A percentile compares a stretch with the other conserved stretches of the same genome.
Evolutionary conservation across 2,888 invertebrate genomes (phyloP).

Genomic region (Melinopterus prodromus): DNA sequence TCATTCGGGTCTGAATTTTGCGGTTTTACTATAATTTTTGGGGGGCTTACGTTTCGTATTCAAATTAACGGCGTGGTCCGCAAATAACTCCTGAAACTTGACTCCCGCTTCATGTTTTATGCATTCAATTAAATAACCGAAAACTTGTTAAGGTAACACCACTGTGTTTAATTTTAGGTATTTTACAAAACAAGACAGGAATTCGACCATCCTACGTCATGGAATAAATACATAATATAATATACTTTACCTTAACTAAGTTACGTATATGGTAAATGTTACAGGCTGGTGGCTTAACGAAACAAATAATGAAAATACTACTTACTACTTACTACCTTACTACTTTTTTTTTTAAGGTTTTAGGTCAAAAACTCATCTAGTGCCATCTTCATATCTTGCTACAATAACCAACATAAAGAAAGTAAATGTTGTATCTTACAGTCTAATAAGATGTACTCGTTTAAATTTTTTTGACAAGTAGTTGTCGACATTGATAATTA

Average conservation of each 20-base stretch:
- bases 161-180: not conserved
- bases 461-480: too few species aligned
- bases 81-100: not conserved
- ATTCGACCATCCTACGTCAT: not conserved
- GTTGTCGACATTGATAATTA: too few species aligned
- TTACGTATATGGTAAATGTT: too few species aligned
- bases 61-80: not conserved
- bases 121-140: not conserved
- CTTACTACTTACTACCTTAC: too few species aligned
- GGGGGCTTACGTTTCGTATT: not conserved
- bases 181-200: not conserved
- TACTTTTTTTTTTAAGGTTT: too few species aligned
- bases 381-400: too few species aligned
- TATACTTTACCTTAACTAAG: not conserved
- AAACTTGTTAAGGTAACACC: conserved; percentile 4
- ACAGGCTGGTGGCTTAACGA: too few species aligned
- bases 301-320: too few species aligned
- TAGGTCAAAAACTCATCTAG: too few species aligned
- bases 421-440: too few species aligned
- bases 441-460: too few species aligned
- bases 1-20: not conserved
- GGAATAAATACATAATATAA: not conserved
- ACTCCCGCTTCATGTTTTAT: not conserved
- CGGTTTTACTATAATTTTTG: not conserved
- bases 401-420: too few species aligned